Evolutionary conservation across 2,797 vertebrate genomes (phyloP).

Genomic region (Leptodactylus fallax): DNA sequence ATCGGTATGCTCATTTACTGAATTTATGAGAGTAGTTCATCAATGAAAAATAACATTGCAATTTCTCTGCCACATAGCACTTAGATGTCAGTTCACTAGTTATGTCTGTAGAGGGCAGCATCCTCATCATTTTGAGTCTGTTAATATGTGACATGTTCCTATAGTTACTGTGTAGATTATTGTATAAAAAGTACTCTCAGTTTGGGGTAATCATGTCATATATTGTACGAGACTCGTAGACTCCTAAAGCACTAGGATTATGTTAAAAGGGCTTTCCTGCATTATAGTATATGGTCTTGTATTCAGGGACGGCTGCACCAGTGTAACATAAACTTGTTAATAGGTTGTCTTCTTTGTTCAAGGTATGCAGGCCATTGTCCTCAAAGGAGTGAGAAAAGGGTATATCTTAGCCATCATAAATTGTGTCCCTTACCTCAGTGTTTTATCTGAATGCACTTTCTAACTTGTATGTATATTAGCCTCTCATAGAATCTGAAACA

Average conservation of each 20-base stretch:
- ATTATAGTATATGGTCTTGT: too few relatives aligned
- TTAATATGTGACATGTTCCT: background rate
- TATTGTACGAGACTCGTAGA: too few relatives aligned
- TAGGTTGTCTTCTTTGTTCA: too few relatives aligned
- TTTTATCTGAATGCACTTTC: too few relatives aligned
- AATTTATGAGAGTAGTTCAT: background rate
- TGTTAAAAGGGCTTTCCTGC: background rate
- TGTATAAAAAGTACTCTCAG: background rate
- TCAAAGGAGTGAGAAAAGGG: too few relatives aligned
- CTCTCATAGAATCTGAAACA: background rate
- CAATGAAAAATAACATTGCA: background rate
- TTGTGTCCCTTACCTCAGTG: too few relatives aligned
- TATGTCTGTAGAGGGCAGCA: constrained; percentile 1
- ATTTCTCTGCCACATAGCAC: too few relatives aligned
- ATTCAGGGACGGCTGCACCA: too few relatives aligned
- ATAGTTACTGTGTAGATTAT: background rate
- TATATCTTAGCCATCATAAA: too few relatives aligned
- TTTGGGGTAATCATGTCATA: background rate
- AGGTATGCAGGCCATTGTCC: too few relatives aligned
- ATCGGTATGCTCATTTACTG: too few relatives aligned
- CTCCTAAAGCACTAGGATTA: background rate
- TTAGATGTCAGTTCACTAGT: background rate
- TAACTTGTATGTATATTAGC: background rate
- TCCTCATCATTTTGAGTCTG: background rate
- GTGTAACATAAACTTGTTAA: too few relatives aligned